Percentiles rank a stretch among this genome's conserved stretches.
These are phyloP conservation scores for Cyclophora albipunctata DNA, from an alignment of 2,888 invertebrate genomes.

Conservation along the genomic window DNA sequence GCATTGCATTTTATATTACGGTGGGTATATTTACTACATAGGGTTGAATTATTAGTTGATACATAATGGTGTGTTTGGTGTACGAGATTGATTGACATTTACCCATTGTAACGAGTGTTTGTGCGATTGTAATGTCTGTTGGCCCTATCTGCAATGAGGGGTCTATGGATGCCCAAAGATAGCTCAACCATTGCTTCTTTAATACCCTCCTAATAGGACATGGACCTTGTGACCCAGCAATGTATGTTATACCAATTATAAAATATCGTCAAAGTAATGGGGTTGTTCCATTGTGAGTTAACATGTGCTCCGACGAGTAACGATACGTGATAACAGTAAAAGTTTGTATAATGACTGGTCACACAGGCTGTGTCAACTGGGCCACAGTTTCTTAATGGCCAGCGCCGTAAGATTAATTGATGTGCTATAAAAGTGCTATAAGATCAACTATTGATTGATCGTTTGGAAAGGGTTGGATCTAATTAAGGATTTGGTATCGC, in stretches of 20 bases:
- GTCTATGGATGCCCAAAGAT: constrained; percentile 6
- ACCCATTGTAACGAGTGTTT: no score
- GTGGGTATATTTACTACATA: no score
- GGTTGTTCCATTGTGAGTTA: constrained; percentile 50
- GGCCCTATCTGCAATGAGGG: constrained; percentile 38
- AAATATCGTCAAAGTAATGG: constrained; percentile 26
- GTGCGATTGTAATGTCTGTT: constrained; percentile 42
- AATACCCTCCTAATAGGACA: background rate
- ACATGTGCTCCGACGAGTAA: constrained; percentile 49
- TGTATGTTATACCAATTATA: no score
- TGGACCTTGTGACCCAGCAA: background rate
- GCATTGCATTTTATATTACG: no score
- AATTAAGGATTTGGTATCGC: no score
- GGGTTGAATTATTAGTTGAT: no score
- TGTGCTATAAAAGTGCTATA: constrained; percentile 31
- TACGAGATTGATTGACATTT: no score
- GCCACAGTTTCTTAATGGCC: constrained; percentile 55
- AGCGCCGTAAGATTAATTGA: constrained; percentile 40
- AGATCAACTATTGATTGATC: constrained; percentile 24
- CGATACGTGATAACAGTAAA: constrained; percentile 71
- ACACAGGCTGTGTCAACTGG: constrained; percentile 56
- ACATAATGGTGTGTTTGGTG: no score
- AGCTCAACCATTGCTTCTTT: constrained; percentile 22
- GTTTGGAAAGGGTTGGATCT: constrained; percentile 18
- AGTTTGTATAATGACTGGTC: constrained; percentile 53